A percentile compares a stretch with the other conserved stretches of the same genome.
phyloP scores from a whole-genome alignment of 37 sponge, comb jelly and placozoan genomes.

The Dysidea cf. avara region DNA sequence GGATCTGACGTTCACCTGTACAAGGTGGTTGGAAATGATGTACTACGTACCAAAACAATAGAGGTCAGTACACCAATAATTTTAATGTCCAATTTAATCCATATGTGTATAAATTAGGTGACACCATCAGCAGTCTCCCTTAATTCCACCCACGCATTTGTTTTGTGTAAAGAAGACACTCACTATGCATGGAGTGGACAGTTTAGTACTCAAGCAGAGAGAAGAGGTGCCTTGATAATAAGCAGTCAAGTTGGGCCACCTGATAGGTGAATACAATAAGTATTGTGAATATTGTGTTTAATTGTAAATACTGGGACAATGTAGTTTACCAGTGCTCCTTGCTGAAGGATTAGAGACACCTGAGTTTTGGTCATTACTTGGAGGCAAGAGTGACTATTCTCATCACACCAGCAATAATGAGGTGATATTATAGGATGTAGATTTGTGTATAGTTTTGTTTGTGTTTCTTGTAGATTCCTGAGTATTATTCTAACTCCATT shows the following conservation, averaged over 20 bases:
- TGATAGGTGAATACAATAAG: neutral
- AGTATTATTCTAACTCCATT: too few relatives aligned
- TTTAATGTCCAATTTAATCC: neutral
- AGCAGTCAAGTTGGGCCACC: too few relatives aligned
- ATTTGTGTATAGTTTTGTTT: too few relatives aligned
- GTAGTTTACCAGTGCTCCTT: constrained; percentile 1
- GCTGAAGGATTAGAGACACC: constrained; percentile 61
- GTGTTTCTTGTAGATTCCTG: too few relatives aligned
- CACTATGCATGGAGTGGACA: constrained; percentile 61
- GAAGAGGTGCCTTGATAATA: constrained; percentile 62
- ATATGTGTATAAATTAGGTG: too few relatives aligned
- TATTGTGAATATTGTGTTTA: neutral
- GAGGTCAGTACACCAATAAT: constrained; percentile 33
- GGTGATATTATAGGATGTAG: neutral
- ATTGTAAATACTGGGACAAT: constrained; percentile 20
- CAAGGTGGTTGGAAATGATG: constrained; percentile 35
- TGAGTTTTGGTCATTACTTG: constrained; percentile 52
- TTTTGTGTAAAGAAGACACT: constrained; percentile 17
- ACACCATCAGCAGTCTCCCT: constrained; percentile 38
- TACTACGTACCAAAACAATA: constrained; percentile 26
- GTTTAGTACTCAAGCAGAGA: constrained; percentile 21
- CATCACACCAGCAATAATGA: neutral
- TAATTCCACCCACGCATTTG: constrained; percentile 48
- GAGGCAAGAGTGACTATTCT: constrained; percentile 34
- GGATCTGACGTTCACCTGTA: constrained; percentile 21